Percentiles rank a stretch among this genome's conserved stretches.
Evolutionary conservation across 2,888 invertebrate species (phyloP).

Genomic region (Eristalis pertinax): DNA sequence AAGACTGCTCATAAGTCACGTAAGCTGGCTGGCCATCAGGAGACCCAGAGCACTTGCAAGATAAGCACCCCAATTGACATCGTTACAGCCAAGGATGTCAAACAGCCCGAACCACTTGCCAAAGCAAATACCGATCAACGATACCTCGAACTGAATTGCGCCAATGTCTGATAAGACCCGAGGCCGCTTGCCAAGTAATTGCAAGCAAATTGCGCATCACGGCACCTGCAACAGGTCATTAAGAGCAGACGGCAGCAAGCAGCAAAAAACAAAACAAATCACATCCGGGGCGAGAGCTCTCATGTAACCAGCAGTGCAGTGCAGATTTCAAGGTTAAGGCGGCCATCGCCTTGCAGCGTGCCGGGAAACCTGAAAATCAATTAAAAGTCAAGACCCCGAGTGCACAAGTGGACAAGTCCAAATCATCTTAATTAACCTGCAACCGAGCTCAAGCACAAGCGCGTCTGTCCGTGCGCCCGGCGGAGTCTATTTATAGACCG

Average conservation of each 20-base stretch:
- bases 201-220: not conserved
- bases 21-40: too few relatives aligned
- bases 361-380: slow-evolving; percentile 52
- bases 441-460: slow-evolving; percentile 11
- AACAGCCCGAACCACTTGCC: not conserved
- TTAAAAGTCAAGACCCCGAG: slow-evolving; percentile 49
- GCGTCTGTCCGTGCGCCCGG: not conserved
- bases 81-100: not conserved
- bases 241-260: not conserved
- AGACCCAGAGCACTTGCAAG: not conserved
- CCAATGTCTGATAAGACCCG: not conserved
- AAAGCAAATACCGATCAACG: too few relatives aligned
- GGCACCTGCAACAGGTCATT: not conserved
- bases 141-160: not conserved
- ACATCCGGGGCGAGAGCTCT: not conserved
- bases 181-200: not conserved
- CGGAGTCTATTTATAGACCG: not conserved
- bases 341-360: not conserved
- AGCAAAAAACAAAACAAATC: not conserved
- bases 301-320: not conserved
- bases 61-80: not conserved
- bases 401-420: slow-evolving; percentile 10
- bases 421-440: slow-evolving; percentile 61
- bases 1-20: too few relatives aligned
- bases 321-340: not conserved